These are phyloP conservation scores for Sardinella longiceps DNA, from an alignment of 2,797 vertebrate genomes.

Conservation along the genomic window DNA sequence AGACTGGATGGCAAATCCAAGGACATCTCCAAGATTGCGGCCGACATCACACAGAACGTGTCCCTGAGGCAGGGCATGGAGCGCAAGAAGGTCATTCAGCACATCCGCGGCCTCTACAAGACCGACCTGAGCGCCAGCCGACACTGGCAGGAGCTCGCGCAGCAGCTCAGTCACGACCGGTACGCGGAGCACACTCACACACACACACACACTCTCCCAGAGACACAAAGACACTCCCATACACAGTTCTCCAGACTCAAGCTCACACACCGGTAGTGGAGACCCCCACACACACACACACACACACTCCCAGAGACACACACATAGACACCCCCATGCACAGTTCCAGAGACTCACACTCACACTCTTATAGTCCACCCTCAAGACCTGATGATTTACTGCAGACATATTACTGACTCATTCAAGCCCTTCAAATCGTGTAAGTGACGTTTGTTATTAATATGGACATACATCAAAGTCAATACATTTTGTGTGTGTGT, in stretches of 20 bases:
- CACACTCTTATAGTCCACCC: neutral
- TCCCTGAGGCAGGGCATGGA: slow-evolving; percentile 95
- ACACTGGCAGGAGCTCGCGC: slow-evolving; percentile 96
- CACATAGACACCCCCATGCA: neutral
- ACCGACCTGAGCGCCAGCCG: slow-evolving; percentile 92
- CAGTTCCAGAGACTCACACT: too few species aligned
- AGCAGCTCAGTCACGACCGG: slow-evolving; percentile 95
- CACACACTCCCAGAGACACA: neutral
- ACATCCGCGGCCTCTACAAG: slow-evolving; percentile 95
- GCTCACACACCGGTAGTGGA: neutral
- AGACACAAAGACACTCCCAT: neutral
- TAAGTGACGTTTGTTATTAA: neutral
- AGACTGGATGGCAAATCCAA: slow-evolving; percentile 93
- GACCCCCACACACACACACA: neutral
- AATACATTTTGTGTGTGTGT: too few species aligned
- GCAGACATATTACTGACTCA: neutral
- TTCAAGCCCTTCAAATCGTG: neutral
- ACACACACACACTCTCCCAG: slow-evolving; percentile 1
- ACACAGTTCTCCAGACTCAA: too few species aligned
- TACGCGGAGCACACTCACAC: slow-evolving; percentile 59
- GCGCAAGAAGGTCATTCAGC: slow-evolving; percentile 97
- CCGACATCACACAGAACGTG: slow-evolving; percentile 96
- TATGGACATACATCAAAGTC: too few species aligned
- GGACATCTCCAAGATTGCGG: slow-evolving; percentile 97
- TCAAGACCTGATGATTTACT: neutral